Percentiles rank a stretch among this genome's conserved stretches.
Evolutionary conservation across 2,113 vertebrate genomes (phyloP).

Genomic region (Psittacula cyanocephala): DNA sequence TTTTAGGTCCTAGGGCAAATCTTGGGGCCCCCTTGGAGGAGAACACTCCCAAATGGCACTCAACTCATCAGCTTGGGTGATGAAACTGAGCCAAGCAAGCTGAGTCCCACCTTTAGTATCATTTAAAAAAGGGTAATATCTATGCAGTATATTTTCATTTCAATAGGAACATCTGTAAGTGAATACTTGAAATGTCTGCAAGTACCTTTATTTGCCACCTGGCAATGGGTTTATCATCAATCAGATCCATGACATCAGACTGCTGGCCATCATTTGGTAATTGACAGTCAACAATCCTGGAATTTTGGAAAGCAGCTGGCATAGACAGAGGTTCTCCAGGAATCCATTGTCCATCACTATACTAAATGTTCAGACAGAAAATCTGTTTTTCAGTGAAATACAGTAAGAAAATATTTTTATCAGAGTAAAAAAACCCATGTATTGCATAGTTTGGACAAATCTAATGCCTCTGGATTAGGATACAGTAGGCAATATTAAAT

Average conservation of each 20-base stretch:
- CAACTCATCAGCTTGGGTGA: not conserved
- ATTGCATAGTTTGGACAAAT: not conserved
- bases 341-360: constrained; percentile 75
- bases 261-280: constrained; percentile 71
- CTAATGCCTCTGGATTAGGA: not conserved
- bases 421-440: not conserved
- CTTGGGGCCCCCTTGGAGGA: not conserved
- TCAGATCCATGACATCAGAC: constrained; percentile 34
- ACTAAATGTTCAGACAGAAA: constrained; percentile 70
- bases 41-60: not conserved
- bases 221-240: constrained; percentile 70
- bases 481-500: not conserved
- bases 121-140: not conserved
- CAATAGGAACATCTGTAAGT: not conserved
- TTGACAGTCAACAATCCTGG: constrained; percentile 77
- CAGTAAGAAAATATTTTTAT: not conserved
- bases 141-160: not conserved
- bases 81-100: not conserved
- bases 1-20: not conserved
- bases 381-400: not conserved
- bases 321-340: constrained; percentile 72
- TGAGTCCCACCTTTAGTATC: not conserved
- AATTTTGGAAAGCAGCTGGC: constrained; percentile 75
- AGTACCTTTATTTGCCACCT: constrained; percentile 89
- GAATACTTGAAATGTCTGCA: not conserved